Evolutionary conservation across 2,797 vertebrate genomes (phyloP).

Genomic region (Silurus aristotelis): DNA sequence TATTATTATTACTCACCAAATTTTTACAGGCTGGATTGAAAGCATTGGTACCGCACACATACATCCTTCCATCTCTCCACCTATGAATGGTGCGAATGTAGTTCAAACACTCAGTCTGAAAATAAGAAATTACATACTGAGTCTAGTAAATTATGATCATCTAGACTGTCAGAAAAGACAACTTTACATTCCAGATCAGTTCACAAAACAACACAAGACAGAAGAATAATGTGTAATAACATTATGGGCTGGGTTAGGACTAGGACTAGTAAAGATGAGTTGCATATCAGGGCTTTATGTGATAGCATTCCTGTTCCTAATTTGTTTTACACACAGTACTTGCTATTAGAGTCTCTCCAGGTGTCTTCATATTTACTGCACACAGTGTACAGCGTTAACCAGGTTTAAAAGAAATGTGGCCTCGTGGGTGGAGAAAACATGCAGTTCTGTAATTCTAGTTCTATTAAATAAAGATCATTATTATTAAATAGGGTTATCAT

Average conservation of each 20-base stretch:
- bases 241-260: not conserved
- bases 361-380: not conserved
- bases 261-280: not conserved
- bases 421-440: not conserved
- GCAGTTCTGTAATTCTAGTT: too few relatives aligned
- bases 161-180: not conserved
- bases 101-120: constrained; percentile 79
- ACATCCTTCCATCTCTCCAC: constrained; percentile 67
- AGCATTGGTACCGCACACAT: constrained; percentile 81
- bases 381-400: not conserved
- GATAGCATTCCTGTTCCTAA: not conserved
- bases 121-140: not conserved
- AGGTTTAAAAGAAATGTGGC: not conserved
- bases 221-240: not conserved
- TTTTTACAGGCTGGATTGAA: constrained; percentile 77
- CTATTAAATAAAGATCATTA: not conserved
- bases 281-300: not conserved
- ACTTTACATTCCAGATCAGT: not conserved
- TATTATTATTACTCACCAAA: constrained; percentile 69
- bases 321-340: constrained; percentile 5
- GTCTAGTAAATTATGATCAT: not conserved
- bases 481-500: not conserved
- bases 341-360: not conserved
- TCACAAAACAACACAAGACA: not conserved
- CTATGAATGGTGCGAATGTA: constrained; percentile 77